Evolutionary conservation across 2,888 invertebrate species (phyloP).

Genomic region (Xanthostigma xanthostigma): DNA sequence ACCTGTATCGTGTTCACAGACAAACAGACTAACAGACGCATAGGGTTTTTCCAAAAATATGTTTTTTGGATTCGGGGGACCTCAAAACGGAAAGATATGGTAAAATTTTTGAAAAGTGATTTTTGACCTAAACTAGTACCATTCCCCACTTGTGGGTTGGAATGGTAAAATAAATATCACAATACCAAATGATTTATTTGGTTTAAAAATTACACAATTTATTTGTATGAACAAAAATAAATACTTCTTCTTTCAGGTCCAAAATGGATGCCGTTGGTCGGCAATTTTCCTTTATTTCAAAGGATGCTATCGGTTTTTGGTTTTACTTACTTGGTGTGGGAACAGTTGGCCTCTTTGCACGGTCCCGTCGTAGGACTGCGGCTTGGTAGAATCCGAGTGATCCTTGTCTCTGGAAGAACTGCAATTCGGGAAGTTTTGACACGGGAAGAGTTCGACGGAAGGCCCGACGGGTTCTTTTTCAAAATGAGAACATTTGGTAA

Average conservation of each 20-base stretch:
- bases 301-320: slow-evolving; percentile 24
- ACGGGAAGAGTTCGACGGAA: slow-evolving; percentile 48
- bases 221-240: not conserved
- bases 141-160: too few relatives aligned
- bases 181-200: not conserved
- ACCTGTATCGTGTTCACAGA: too few relatives aligned
- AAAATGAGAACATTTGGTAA: slow-evolving; percentile 49
- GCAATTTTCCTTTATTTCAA: slow-evolving; percentile 30
- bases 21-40: too few relatives aligned
- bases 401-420: slow-evolving; percentile 44
- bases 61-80: too few relatives aligned
- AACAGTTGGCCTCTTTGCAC: slow-evolving; percentile 38
- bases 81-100: too few relatives aligned
- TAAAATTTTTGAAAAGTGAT: too few relatives aligned
- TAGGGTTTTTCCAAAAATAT: too few relatives aligned
- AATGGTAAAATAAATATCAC: too few relatives aligned
- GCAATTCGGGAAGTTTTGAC: slow-evolving; percentile 44
- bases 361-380: slow-evolving; percentile 52
- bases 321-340: slow-evolving; percentile 44
- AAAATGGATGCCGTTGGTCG: slow-evolving; percentile 36
- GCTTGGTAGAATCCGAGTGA: slow-evolving; percentile 42
- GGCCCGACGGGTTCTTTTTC: slow-evolving; percentile 57
- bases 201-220: not conserved
- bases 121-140: too few relatives aligned
- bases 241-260: slow-evolving; percentile 30